phyloP scores from a whole-genome alignment of 2,888 invertebrate genomes.

The Philopedon plagiatum region DNA sequence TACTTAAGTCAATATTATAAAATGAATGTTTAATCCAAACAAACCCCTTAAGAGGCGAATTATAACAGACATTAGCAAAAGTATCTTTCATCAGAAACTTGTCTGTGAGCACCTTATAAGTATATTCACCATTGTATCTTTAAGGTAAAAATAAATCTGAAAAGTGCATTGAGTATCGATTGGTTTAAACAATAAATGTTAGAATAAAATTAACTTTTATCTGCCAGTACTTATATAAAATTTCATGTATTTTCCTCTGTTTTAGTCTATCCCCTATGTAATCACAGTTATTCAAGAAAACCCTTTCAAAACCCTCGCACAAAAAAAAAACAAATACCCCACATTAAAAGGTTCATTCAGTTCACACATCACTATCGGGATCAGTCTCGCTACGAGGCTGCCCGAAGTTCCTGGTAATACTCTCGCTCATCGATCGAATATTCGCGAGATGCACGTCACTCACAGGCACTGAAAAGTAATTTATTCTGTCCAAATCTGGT shows the following conservation, averaged over 20 bases:
- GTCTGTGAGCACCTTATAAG: too few relatives aligned
- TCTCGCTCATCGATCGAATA: slow-evolving; percentile 83
- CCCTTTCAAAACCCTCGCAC: neutral
- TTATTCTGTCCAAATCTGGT: slow-evolving; percentile 68
- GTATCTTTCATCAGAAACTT: too few relatives aligned
- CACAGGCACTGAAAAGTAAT: slow-evolving; percentile 69
- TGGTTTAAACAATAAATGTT: neutral
- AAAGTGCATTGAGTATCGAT: too few relatives aligned
- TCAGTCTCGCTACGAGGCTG: slow-evolving; percentile 78
- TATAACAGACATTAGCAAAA: too few relatives aligned
- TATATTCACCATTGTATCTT: too few relatives aligned
- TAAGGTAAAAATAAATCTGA: too few relatives aligned
- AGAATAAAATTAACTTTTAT: too few relatives aligned
- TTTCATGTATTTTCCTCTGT: neutral
- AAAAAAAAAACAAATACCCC: neutral
- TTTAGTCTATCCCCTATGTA: neutral
- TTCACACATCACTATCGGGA: slow-evolving; percentile 76
- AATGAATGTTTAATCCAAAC: too few relatives aligned
- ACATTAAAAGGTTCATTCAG: neutral
- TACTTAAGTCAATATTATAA: too few relatives aligned
- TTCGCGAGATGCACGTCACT: slow-evolving; percentile 79
- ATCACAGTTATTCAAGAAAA: neutral
- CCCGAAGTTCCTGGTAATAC: slow-evolving; percentile 83
- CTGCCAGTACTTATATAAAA: neutral
- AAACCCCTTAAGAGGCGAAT: too few relatives aligned